Percentiles rank a stretch among this genome's conserved stretches.
Evolutionary conservation across 2,797 vertebrate genomes (phyloP).

Genomic region (Sphaeramia orbicularis): DNA sequence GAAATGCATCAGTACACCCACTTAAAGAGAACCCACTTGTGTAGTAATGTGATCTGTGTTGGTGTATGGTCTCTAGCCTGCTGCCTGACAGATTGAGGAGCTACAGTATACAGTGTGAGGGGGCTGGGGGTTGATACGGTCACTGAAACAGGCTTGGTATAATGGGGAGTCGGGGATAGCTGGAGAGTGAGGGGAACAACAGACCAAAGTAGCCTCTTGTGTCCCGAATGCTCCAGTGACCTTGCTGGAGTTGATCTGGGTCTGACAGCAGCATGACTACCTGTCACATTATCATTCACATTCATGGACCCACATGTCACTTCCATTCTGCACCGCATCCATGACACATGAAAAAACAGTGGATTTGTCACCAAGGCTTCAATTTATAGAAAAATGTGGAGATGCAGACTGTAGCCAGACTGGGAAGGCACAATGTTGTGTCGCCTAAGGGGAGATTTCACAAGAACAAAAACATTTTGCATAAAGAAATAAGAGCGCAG

Average conservation of each 20-base stretch:
- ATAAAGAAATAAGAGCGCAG: not conserved
- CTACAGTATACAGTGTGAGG: constrained; percentile 20
- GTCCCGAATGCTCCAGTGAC: constrained; percentile 60
- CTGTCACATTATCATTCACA: constrained; percentile 76
- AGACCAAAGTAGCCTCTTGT: constrained; percentile 52
- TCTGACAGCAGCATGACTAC: constrained; percentile 70
- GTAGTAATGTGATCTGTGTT: constrained; percentile 5
- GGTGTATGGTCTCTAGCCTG: constrained; percentile 28
- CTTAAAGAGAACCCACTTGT: not conserved
- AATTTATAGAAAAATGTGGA: constrained; percentile 15
- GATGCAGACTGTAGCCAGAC: not conserved
- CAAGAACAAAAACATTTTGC: not conserved
- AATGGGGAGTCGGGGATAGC: not conserved
- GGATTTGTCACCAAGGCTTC: constrained; percentile 52
- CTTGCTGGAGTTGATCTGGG: constrained; percentile 53
- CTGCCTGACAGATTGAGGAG: constrained; percentile 44
- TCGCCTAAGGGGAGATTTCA: constrained; percentile 2
- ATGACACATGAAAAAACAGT: constrained; percentile 30
- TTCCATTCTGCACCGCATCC: constrained; percentile 27
- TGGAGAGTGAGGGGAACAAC: constrained; percentile 24
- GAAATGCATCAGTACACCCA: not conserved
- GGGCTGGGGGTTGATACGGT: constrained; percentile 39
- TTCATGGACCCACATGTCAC: constrained; percentile 60
- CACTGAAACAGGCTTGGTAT: constrained; percentile 43
- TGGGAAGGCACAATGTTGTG: not conserved